Evolutionary conservation across 2,888 invertebrate genomes (phyloP).

Genomic region (Macrosoma leucophasiata): DNA sequence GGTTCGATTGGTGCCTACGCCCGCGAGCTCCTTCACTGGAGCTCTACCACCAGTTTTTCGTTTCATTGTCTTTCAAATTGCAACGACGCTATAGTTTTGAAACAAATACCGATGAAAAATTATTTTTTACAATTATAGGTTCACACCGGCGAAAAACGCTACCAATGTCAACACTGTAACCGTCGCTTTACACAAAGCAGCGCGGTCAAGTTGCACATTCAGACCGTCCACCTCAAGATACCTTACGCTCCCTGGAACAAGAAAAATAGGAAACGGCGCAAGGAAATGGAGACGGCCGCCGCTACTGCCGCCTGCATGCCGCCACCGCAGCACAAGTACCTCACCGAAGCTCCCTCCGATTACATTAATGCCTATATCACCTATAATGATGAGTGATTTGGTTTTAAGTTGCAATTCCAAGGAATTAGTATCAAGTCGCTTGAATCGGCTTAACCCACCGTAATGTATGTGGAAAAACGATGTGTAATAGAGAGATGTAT

Average conservation of each 20-base stretch:
- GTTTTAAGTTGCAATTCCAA: too few relatives aligned
- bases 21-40: too few relatives aligned
- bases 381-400: slow-evolving; percentile 37
- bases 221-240: slow-evolving; percentile 66
- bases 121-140: slow-evolving; percentile 44
- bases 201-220: slow-evolving; percentile 67
- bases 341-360: slow-evolving; percentile 44
- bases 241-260: slow-evolving; percentile 70
- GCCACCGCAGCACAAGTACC: slow-evolving; percentile 33
- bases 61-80: too few relatives aligned
- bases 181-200: slow-evolving; percentile 66
- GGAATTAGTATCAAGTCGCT: too few relatives aligned
- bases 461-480: too few relatives aligned
- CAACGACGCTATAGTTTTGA: too few relatives aligned
- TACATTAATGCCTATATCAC: slow-evolving; percentile 56
- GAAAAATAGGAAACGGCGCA: slow-evolving; percentile 52
- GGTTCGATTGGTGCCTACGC: too few relatives aligned
- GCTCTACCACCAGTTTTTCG: too few relatives aligned
- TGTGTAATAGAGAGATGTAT: too few relatives aligned
- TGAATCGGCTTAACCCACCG: too few relatives aligned
- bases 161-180: slow-evolving; percentile 62
- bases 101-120: too few relatives aligned
- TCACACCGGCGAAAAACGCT: slow-evolving; percentile 66
- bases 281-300: slow-evolving; percentile 37
- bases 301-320: slow-evolving; percentile 18